Evolutionary conservation across 2,888 invertebrate species (phyloP).

Genomic region (Tuta absoluta): DNA sequence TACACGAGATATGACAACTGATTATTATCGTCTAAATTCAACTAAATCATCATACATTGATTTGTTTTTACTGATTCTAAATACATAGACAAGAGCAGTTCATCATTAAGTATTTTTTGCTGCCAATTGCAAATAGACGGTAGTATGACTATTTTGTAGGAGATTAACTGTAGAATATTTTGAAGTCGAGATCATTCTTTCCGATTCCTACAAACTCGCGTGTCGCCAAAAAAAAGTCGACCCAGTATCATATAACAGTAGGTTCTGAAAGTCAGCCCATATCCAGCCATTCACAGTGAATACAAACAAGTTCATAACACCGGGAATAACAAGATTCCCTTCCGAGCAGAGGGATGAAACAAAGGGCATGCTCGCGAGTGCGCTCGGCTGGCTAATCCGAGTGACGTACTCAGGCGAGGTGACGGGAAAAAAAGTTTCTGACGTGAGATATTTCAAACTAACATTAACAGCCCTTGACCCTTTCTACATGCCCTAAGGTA

Average conservation of each 20-base stretch:
- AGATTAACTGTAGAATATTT: too few relatives aligned
- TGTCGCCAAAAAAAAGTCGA: slow-evolving; percentile 19
- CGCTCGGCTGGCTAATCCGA: slow-evolving; percentile 58
- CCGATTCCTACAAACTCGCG: background rate
- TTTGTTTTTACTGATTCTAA: too few relatives aligned
- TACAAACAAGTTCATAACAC: slow-evolving; percentile 57
- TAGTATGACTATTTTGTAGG: too few relatives aligned
- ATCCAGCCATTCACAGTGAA: slow-evolving; percentile 43
- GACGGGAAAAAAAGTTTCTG: background rate
- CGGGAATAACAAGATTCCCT: slow-evolving; percentile 61
- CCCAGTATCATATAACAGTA: slow-evolving; percentile 31
- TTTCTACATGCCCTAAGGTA: too few relatives aligned
- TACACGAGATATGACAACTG: too few relatives aligned
- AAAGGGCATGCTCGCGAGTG: slow-evolving; percentile 60
- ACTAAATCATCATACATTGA: too few relatives aligned
- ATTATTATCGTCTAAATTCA: too few relatives aligned
- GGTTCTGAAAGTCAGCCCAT: slow-evolving; percentile 26
- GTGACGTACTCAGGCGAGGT: background rate
- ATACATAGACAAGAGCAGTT: too few relatives aligned
- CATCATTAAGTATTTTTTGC: too few relatives aligned
- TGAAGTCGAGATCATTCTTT: too few relatives aligned
- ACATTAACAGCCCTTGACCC: too few relatives aligned
- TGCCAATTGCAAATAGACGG: too few relatives aligned
- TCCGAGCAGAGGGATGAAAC: slow-evolving; percentile 55
- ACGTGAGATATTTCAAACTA: background rate